Conservation (phyloP, 2,797 vertebrate species). For the Vespertilio murinus region DNA sequence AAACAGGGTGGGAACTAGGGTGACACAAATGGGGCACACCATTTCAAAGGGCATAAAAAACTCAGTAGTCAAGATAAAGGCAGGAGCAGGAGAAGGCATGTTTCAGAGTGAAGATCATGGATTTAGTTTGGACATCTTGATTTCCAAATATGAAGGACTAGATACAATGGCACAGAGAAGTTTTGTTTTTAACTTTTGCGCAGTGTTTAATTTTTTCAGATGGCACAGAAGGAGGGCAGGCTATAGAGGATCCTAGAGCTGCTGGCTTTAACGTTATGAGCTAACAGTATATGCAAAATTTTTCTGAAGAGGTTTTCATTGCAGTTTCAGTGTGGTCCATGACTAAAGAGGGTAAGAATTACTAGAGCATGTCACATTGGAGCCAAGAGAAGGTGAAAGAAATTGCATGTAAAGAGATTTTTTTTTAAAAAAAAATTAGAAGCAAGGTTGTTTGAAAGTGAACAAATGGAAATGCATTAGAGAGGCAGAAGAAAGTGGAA, state of each 20-base stretch:
- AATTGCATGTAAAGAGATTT: not conserved
- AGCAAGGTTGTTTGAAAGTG: not conserved
- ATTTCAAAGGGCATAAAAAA: not conserved
- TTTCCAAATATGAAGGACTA: too few relatives aligned
- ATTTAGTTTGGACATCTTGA: not conserved
- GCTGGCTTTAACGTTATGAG: not conserved
- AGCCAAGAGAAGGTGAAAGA: not conserved
- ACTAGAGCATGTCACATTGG: not conserved
- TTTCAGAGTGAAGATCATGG: fast-evolving
- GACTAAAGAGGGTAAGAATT: not conserved
- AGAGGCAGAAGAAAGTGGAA: not conserved
- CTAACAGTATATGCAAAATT: not conserved
- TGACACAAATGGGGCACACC: fast-evolving
- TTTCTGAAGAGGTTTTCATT: not conserved
- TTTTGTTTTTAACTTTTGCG: not conserved
- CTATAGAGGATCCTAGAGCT: not conserved
- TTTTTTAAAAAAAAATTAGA: not conserved
- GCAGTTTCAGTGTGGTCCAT: not conserved
- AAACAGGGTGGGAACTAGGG: not conserved
- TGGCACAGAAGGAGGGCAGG: not conserved
- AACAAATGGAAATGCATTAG: not conserved
- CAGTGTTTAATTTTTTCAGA: not conserved
- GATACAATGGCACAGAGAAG: not conserved
- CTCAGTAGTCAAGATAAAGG: not conserved
- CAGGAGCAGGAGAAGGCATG: fast-evolving